Evolutionary conservation across 2,113 vertebrate species (phyloP).

Genomic region (Psilopsiagon aymara): DNA sequence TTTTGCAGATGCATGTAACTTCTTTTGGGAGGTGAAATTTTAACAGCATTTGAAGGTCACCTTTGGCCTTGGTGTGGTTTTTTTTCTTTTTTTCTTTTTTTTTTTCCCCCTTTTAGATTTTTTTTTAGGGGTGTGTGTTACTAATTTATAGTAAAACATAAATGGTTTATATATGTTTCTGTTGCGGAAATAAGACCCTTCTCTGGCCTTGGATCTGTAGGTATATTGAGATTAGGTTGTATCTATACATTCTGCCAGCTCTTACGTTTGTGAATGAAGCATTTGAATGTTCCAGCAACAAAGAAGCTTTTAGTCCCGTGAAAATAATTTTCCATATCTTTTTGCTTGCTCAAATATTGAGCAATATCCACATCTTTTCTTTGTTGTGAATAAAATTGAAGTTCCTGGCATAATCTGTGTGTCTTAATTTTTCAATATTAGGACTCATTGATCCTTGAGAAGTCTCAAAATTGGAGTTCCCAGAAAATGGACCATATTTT

Average conservation of each 20-base stretch:
- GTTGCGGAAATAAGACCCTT: not conserved
- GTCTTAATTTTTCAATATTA: slow-evolving; percentile 72
- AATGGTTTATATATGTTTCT: not conserved
- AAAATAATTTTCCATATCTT: not conserved
- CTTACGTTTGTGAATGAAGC: not conserved
- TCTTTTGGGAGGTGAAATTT: not conserved
- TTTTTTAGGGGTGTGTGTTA: not conserved
- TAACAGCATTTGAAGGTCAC: not conserved
- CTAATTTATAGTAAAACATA: not conserved
- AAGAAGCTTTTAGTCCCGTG: not conserved
- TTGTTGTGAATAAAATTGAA: not conserved
- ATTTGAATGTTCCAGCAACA: not conserved
- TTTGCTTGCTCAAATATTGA: not conserved
- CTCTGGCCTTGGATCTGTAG: not conserved
- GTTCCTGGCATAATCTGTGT: not conserved
- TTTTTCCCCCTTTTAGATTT: not conserved
- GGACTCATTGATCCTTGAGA: slow-evolving; percentile 92
- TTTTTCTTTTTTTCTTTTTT: not conserved
- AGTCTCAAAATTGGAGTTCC: slow-evolving; percentile 91
- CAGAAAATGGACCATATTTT: slow-evolving; percentile 96
- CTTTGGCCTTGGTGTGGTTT: not conserved
- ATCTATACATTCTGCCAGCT: not conserved
- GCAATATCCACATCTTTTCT: not conserved
- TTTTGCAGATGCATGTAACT: not conserved
- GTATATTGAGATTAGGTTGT: not conserved